phyloP scores from a whole-genome alignment of 2,888 invertebrate species.

The Temnothorax rugatulus region DNA sequence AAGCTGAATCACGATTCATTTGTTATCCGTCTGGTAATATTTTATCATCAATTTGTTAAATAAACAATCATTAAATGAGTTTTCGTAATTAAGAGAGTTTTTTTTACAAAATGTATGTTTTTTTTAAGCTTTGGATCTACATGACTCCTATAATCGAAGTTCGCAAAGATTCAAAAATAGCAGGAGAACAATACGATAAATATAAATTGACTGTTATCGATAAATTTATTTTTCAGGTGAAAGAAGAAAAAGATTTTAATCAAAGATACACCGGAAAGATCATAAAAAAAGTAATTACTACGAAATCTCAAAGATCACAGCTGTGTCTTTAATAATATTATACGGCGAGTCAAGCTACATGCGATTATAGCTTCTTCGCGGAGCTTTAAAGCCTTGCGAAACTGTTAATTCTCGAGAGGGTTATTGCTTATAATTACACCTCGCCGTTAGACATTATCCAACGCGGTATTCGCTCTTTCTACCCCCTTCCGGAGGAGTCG shows the following conservation, averaged over 20 bases:
- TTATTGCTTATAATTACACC: constrained; percentile 65
- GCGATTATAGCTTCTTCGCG: not conserved
- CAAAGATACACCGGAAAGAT: not conserved
- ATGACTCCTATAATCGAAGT: not conserved
- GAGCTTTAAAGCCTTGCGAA: constrained; percentile 35
- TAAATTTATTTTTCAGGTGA: not conserved
- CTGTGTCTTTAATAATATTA: not conserved
- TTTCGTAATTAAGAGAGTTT: not conserved
- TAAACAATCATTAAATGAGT: not conserved
- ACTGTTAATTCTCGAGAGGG: constrained; percentile 49
- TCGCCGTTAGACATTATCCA: constrained; percentile 41
- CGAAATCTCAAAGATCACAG: not conserved
- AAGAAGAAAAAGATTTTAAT: not conserved
- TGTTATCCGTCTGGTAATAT: not conserved
- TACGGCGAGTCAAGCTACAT: not conserved
- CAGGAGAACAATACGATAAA: not conserved
- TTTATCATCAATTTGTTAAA: not conserved
- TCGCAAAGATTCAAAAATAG: not conserved
- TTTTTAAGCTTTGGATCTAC: not conserved
- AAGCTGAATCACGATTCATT: not conserved
- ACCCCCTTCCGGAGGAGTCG: constrained; percentile 28
- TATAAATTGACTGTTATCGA: not conserved
- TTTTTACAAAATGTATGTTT: not conserved
- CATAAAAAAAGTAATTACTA: not conserved
- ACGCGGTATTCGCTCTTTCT: constrained; percentile 15